phyloP scores from a whole-genome alignment of 2,113 vertebrate species.

The Percina caprodes region DNA sequence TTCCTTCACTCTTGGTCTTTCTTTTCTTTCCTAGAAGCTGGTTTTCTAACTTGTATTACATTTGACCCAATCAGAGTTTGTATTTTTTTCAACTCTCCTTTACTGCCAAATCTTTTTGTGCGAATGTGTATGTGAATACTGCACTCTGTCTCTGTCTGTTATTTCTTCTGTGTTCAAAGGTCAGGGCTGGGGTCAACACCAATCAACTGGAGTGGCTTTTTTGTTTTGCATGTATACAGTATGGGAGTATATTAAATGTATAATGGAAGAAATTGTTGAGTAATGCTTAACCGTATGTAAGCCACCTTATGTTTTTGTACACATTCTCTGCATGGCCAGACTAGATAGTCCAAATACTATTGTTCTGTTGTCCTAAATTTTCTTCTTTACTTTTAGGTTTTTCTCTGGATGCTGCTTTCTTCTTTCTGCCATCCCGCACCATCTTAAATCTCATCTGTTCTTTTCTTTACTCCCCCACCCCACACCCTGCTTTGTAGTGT shows the following conservation, averaged over 20 bases:
- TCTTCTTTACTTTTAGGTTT: not conserved
- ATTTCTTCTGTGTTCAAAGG: slow-evolving; percentile 41
- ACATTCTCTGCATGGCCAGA: not conserved
- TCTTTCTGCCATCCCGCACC: not conserved
- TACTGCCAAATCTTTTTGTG: slow-evolving; percentile 9
- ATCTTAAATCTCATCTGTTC: slow-evolving; percentile 63
- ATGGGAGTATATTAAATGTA: slow-evolving; percentile 33
- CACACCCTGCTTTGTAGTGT: slow-evolving; percentile 85
- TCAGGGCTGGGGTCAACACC: slow-evolving; percentile 50
- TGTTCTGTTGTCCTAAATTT: not conserved
- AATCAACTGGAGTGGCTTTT: slow-evolving; percentile 63
- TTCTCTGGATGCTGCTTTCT: slow-evolving; percentile 11
- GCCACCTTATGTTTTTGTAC: not conserved
- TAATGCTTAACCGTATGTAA: not conserved
- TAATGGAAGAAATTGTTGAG: slow-evolving; percentile 36
- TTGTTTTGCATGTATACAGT: slow-evolving; percentile 39
- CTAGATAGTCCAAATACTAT: not conserved
- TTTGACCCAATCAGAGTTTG: slow-evolving; percentile 9
- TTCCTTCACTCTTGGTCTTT: slow-evolving; percentile 13
- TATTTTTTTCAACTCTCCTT: slow-evolving; percentile 11
- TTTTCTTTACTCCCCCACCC: slow-evolving; percentile 55
- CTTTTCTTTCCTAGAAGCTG: slow-evolving; percentile 43
- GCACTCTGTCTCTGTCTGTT: slow-evolving; percentile 13
- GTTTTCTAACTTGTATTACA: not conserved
- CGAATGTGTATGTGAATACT: not conserved